Evolutionary conservation across 2,113 vertebrate species (phyloP), one percentile per base, ranked within the genome.

Genomic region (Piaya cayana): DNA sequence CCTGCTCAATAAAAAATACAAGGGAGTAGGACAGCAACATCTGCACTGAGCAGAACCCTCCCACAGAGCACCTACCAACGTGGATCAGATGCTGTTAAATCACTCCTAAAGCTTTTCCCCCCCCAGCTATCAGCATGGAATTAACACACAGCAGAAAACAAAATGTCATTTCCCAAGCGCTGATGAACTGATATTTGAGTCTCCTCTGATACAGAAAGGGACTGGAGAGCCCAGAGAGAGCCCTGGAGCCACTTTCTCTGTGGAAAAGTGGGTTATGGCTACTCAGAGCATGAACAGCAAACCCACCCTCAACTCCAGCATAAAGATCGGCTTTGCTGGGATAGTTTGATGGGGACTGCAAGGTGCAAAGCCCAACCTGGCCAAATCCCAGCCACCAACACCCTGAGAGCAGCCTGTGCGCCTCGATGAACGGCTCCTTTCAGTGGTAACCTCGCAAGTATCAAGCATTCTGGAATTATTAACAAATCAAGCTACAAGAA

Each of bases 11-110:
- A 9, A 16, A 45, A 70, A 68, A 34, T 5, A 3, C 8, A n/a
- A 60, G 15, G 47, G 20, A 62, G 47, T 21, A 79, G 45, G 30
- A 64, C 20, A 88, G 65, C 56, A 75, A 32, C 56, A 15, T 6
- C 47, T 27, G 53, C 47, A 32, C 42, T 9, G 29, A 12, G n/a
- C n/a, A n/a, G n/a, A n/a, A n/a, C n/a, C n/a, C n/a, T n/a, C n/a
- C n/a, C n/a, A n/a, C n/a, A n/a, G n/a, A n/a, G n/a, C 11, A 36
- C 39, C 0, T 0, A 13, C 3, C 9, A 80, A n/a, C n/a, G 5
- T 3, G 3, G 47, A 30, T 43, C 45, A 39, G 59, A 34, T 22
- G 70, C 37, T 52, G 86, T 52, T 39, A 65, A 72, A 82, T 39
- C 39, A 13, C 27, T 65, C 36, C 26, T 10, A n/a, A 58, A 67